Evolutionary conservation across 2,888 invertebrate genomes (phyloP).

Genomic region (Callosobruchus maculatus): DNA sequence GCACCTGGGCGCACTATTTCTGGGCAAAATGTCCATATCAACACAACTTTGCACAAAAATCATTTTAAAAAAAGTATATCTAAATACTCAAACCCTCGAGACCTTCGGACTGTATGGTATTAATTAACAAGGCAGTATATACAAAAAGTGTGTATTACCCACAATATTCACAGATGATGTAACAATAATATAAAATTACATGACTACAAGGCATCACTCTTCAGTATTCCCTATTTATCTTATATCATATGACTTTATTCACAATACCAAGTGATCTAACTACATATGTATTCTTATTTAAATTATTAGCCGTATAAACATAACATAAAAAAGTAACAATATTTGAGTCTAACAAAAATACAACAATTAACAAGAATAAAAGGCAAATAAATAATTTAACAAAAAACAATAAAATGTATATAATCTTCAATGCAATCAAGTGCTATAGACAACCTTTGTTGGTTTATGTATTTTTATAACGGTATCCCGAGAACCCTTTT

Average conservation of each 20-base stretch:
- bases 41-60: too few species aligned
- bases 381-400: background rate
- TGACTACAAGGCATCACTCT: background rate
- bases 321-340: too few species aligned
- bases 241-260: background rate
- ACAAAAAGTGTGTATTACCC: background rate
- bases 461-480: conserved; percentile 20
- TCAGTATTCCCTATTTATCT: background rate
- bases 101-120: too few species aligned
- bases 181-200: background rate
- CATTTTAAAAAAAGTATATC: too few species aligned
- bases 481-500: conserved; percentile 26
- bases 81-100: too few species aligned
- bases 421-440: background rate
- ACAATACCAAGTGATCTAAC: background rate
- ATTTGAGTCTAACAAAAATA: too few species aligned
- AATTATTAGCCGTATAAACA: background rate
- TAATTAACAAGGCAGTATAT: background rate
- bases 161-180: background rate
- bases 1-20: too few species aligned
- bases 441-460: conserved; percentile 1
- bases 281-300: background rate
- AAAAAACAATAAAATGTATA: background rate
- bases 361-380: background rate
- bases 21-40: too few species aligned